phyloP scores from a whole-genome alignment of 2,888 invertebrate genomes.

The Horisme vitalbata region DNA sequence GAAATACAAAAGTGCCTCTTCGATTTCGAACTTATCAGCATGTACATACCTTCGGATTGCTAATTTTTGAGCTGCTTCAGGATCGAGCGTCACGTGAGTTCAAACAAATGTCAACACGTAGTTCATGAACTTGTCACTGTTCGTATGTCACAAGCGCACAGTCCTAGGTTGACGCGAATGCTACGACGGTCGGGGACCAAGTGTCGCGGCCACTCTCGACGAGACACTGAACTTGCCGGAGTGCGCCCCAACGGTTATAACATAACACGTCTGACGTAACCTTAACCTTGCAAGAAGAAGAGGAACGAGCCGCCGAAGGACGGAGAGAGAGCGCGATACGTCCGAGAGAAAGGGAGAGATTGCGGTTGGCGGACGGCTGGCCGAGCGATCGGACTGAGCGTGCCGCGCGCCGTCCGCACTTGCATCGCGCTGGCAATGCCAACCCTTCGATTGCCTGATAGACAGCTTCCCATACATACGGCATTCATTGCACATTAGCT shows the following conservation, averaged over 20 bases:
- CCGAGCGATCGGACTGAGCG: constrained; percentile 41
- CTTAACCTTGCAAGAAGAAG: constrained; percentile 84
- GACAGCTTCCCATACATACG: constrained; percentile 40
- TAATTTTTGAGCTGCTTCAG: constrained; percentile 43
- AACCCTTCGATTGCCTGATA: constrained; percentile 34
- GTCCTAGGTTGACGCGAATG: constrained; percentile 68
- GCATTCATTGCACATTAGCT: constrained; percentile 17
- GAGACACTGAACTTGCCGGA: constrained; percentile 82
- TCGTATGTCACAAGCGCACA: constrained; percentile 78
- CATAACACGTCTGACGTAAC: constrained; percentile 84
- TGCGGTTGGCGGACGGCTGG: constrained; percentile 34
- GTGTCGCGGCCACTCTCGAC: constrained; percentile 81
- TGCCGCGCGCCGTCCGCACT: constrained; percentile 42
- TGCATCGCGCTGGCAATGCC: constrained; percentile 30
- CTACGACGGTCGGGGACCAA: constrained; percentile 66
- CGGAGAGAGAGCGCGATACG: constrained; percentile 80
- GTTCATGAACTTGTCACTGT: constrained; percentile 81
- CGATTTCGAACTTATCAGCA: constrained; percentile 15
- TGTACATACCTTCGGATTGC: constrained; percentile 60
- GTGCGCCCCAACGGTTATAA: constrained; percentile 83
- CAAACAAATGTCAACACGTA: constrained; percentile 77
- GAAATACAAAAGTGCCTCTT: constrained; percentile 33
- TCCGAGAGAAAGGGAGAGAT: constrained; percentile 79
- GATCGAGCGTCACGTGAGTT: constrained; percentile 67
- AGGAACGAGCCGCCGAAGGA: constrained; percentile 80